phyloP scores from a whole-genome alignment of 2,888 invertebrate species.

The Rhagophthalmus giganteus region DNA sequence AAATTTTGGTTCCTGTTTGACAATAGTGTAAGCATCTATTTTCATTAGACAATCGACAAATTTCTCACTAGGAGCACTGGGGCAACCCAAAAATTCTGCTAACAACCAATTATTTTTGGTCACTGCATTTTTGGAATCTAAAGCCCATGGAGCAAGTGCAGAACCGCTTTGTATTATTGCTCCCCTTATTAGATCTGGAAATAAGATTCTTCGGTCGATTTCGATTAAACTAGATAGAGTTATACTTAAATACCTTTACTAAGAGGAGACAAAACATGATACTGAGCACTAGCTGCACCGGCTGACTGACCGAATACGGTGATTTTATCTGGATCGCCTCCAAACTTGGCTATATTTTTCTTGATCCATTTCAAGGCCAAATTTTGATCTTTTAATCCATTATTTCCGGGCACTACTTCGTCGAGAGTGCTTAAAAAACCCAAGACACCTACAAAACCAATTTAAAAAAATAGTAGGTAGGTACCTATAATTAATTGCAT shows the following conservation, averaged over 20 bases:
- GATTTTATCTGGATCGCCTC: constrained; percentile 51
- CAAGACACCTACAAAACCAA: constrained; percentile 54
- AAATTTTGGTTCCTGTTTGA: no score
- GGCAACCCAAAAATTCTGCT: constrained; percentile 65
- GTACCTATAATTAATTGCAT: no score
- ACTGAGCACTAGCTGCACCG: constrained; percentile 54
- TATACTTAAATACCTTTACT: constrained; percentile 44
- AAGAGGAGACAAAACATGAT: constrained; percentile 53
- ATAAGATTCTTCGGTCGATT: background rate
- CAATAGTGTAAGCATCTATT: no score
- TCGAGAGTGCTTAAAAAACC: constrained; percentile 51
- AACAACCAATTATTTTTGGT: no score
- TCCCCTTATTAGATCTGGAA: constrained; percentile 45
- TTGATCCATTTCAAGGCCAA: constrained; percentile 52
- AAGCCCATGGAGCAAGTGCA: constrained; percentile 55
- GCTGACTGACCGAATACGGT: constrained; percentile 56
- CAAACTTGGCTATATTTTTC: constrained; percentile 51
- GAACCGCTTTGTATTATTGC: constrained; percentile 79
- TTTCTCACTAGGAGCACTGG: constrained; percentile 55
- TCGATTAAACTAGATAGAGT: background rate
- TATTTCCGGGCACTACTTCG: constrained; percentile 53
- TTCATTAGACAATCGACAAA: constrained; percentile 69
- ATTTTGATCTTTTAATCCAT: no score
- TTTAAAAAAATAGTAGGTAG: no score
- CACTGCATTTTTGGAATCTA: constrained; percentile 1